Evolutionary conservation across 2,113 vertebrate genomes (phyloP).

Genomic region (Manacus vitellinus): DNA sequence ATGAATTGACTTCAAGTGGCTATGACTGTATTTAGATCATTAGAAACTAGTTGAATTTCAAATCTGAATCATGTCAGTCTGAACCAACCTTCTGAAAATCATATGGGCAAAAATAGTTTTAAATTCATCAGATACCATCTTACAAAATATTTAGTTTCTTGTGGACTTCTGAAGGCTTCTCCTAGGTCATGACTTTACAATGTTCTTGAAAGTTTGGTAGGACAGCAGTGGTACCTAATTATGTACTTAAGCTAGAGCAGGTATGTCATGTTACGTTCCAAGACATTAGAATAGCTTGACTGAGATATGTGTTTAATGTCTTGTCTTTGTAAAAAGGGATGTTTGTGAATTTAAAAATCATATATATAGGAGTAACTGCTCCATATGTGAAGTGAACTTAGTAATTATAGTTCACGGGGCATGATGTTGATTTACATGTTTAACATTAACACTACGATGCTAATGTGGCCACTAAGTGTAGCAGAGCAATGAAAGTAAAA

Average conservation of each 20-base stretch:
- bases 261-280: background rate
- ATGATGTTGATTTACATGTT: background rate
- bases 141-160: background rate
- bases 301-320: background rate
- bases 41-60: background rate
- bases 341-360: background rate
- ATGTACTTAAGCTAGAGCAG: background rate
- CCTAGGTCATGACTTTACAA: background rate
- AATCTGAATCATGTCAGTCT: background rate
- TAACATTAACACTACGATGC: background rate
- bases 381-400: background rate
- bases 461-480: background rate
- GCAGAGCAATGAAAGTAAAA: background rate
- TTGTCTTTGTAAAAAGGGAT: background rate
- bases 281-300: background rate
- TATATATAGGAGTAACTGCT: background rate
- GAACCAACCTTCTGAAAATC: background rate
- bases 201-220: background rate
- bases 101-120: background rate
- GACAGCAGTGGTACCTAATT: background rate
- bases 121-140: background rate
- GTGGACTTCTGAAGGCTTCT: background rate
- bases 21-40: background rate
- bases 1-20: background rate
- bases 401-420: background rate